Evolutionary conservation across 1,140 invertebrate species (phyloP).

Genomic region (Drosophila sturtevanti): DNA sequence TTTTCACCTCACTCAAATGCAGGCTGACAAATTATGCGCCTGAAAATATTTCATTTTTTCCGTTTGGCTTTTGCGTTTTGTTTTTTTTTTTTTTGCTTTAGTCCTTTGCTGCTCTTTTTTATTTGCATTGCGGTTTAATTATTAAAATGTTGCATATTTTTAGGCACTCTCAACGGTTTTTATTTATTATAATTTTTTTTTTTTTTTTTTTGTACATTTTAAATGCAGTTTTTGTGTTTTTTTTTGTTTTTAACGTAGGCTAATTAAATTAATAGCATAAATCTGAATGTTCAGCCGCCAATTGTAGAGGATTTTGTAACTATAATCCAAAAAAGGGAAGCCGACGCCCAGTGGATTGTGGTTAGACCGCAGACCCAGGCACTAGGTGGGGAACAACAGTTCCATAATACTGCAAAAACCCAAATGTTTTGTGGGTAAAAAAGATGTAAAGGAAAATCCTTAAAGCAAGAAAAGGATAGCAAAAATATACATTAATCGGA

Average conservation of each 20-base stretch:
- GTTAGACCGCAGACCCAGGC: constrained; percentile 54
- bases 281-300: constrained; percentile 22
- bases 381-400: neutral
- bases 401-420: neutral
- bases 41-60: constrained; percentile 43
- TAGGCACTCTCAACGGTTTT: constrained; percentile 35
- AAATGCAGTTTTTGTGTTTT: constrained; percentile 21
- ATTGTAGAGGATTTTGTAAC: constrained; percentile 9
- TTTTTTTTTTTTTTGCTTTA: neutral
- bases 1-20: neutral
- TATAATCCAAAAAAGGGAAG: constrained; percentile 10
- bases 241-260: constrained; percentile 32
- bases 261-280: constrained; percentile 71
- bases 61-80: constrained; percentile 7
- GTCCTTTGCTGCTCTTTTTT: constrained; percentile 15
- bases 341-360: constrained; percentile 46
- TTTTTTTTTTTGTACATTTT: neutral
- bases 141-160: constrained; percentile 69
- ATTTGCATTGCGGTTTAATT: constrained; percentile 66
- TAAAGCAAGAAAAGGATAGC: no score
- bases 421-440: neutral
- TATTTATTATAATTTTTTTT: constrained; percentile 50
- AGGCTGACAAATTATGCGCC: constrained; percentile 54
- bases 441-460: neutral
- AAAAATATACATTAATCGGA: no score